Conservation (phyloP, 2,113 vertebrate genomes). For the Emberiza fucata region DNA sequence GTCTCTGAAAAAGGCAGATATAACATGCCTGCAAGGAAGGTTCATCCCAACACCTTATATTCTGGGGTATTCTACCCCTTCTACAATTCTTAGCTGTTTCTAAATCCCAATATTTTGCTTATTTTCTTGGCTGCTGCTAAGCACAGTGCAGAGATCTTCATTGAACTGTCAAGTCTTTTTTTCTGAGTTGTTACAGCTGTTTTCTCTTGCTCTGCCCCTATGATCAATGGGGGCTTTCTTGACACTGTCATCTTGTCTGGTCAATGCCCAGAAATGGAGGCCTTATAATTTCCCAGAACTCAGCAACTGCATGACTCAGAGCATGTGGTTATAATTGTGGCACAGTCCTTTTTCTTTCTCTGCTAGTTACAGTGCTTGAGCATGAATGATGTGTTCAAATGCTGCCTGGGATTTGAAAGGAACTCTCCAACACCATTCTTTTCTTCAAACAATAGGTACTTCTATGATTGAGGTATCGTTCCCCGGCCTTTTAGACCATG, state of each 20-base stretch:
- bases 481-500: not conserved
- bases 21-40: not conserved
- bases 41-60: not conserved
- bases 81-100: not conserved
- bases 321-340: slow-evolving; percentile 63
- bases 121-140: not conserved
- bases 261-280: slow-evolving; percentile 55
- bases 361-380: slow-evolving; percentile 38
- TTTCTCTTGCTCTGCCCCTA: slow-evolving; percentile 59
- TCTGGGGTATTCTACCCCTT: not conserved
- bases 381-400: slow-evolving; percentile 49
- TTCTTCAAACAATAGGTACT: slow-evolving; percentile 59
- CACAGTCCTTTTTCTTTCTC: slow-evolving; percentile 54
- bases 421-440: slow-evolving; percentile 48
- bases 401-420: slow-evolving; percentile 57
- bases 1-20: not conserved
- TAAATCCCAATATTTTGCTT: slow-evolving; percentile 24
- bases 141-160: slow-evolving; percentile 13
- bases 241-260: slow-evolving; percentile 63
- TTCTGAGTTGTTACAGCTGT: slow-evolving; percentile 56
- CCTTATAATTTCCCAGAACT: slow-evolving; percentile 65
- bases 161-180: slow-evolving; percentile 58
- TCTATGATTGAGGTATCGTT: slow-evolving; percentile 41
- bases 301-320: slow-evolving; percentile 40
- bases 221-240: slow-evolving; percentile 60